phyloP scores from a whole-genome alignment of 2,888 invertebrate species.

The Drosophila austrosaltans region DNA sequence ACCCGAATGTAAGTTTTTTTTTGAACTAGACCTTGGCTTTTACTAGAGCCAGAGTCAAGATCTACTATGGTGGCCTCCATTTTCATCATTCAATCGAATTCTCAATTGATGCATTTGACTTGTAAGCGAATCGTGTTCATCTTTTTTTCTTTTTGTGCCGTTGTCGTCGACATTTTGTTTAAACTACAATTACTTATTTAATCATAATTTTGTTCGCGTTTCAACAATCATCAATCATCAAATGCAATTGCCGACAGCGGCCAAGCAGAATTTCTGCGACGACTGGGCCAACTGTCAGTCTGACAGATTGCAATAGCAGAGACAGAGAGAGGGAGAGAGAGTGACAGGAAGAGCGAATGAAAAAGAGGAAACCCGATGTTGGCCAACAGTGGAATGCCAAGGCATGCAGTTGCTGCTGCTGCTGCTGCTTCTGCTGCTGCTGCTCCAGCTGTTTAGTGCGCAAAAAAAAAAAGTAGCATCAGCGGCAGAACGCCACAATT shows the following conservation, averaged over 20 bases:
- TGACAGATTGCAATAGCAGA: constrained; percentile 75
- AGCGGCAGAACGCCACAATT: constrained; percentile 79
- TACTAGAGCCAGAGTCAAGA: constrained; percentile 36
- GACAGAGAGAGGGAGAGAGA: constrained; percentile 23
- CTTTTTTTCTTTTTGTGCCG: constrained; percentile 4
- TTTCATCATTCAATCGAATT: constrained; percentile 4
- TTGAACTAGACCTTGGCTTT: constrained; percentile 60
- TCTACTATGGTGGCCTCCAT: constrained; percentile 29
- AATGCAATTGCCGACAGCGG: constrained; percentile 78
- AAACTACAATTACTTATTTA: constrained; percentile 80
- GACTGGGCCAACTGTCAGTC: constrained; percentile 79
- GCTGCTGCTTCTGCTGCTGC: constrained; percentile 58
- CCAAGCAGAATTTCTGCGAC: constrained; percentile 65
- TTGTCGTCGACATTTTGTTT: constrained; percentile 66
- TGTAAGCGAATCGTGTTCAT: constrained; percentile 10
- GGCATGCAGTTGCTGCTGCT: constrained; percentile 41
- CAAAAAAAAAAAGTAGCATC: constrained; percentile 53
- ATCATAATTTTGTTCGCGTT: constrained; percentile 81
- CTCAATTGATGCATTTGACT: constrained; percentile 18
- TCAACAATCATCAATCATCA: constrained; percentile 82
- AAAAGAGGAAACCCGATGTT: neutral
- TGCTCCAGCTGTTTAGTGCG: constrained; percentile 67
- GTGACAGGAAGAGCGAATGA: neutral
- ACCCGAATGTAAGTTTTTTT: constrained; percentile 37
- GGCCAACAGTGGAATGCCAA: constrained; percentile 64